A percentile compares a stretch with the other conserved stretches of the same genome.
These are phyloP conservation scores for Threskiornis aethiopicus DNA, from an alignment of 2,797 vertebrate species.

Conservation along the genomic window DNA sequence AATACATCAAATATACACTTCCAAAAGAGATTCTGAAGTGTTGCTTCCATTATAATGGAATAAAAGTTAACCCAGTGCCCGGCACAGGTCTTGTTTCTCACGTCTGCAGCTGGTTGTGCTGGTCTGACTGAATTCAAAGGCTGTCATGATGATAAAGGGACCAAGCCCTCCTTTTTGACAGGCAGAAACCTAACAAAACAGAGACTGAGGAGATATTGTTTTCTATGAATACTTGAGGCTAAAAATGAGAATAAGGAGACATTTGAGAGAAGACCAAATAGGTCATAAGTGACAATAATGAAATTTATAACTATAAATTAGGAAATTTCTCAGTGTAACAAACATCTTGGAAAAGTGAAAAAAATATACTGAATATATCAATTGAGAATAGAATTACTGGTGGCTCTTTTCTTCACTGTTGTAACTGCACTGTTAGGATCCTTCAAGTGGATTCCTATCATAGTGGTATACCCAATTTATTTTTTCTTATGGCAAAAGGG, in stretches of 20 bases:
- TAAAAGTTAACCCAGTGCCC: not conserved
- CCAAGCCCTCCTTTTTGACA: not conserved
- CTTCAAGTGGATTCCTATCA: not conserved
- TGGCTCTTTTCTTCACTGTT: not conserved
- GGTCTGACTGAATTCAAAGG: not conserved
- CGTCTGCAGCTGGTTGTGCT: not conserved
- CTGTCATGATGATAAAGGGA: not conserved
- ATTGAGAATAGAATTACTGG: not conserved
- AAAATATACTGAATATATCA: not conserved
- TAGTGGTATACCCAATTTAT: not conserved
- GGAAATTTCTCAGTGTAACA: not conserved
- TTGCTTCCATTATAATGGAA: not conserved
- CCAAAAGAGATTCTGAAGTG: not conserved
- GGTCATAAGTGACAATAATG: not conserved
- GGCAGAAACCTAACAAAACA: not conserved
- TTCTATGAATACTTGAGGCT: not conserved
- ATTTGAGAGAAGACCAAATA: not conserved
- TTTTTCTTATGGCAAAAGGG: not conserved
- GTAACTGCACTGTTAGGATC: not conserved
- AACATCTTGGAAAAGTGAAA: not conserved
- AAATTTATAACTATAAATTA: not conserved
- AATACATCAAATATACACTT: not conserved
- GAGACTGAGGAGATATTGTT: not conserved
- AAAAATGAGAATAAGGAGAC: not conserved
- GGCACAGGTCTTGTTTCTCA: not conserved